Base-by-base conservation (phyloP, 2,113 vertebrate genomes). In the Polyodon spathula region DNA sequence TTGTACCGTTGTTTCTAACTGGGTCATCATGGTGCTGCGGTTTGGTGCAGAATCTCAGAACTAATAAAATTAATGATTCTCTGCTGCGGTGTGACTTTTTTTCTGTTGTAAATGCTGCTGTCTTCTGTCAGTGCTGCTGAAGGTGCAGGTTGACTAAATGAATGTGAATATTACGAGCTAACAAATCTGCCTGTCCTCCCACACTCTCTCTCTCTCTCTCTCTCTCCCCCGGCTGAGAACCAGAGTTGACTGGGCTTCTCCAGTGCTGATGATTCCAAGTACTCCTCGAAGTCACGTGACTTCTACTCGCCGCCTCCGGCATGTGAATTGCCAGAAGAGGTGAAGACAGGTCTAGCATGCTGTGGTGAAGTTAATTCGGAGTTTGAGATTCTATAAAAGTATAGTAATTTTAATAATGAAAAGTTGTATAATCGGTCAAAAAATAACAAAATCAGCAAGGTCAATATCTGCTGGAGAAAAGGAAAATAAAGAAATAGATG, bases 1-100 rank as follows among this genome's bases (percentile, higher is more conserved):
- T 71, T 86, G 88, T 76, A 87, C 78, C 62, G 76, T 84, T 64
- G 85, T 82, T 68, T 88, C 86, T 64, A 86, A 78, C 73, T 88
- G 88, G 54, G 81, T 90, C 84, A 86, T 83, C 27, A 64, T 59
- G 73, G 71, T 78, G 12, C 17, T 60, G 63, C 41, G 46, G 38
- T 4, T 59, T 16, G 37, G 40, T 56, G 16, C 40, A 38, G 39
- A 62, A 62, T 27, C 27, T 27, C 27, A 27, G 27, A 3, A 37
- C 14, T 5, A 57, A 42, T 39, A 5, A n/a, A 12, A 12, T 41
- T 8, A 54, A 17, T 59, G 51, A 64, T 54, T 54, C 12, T 42
- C 27, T 16, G 41, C 37, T 42, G 53, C n/a, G 42, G n/a, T 37
- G 10, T 40, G 37, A 40, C 52, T 58, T 41, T 16, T 16, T 27